Conservation (phyloP, 1,140 invertebrate species). For the Drosophila lowei region DNA sequence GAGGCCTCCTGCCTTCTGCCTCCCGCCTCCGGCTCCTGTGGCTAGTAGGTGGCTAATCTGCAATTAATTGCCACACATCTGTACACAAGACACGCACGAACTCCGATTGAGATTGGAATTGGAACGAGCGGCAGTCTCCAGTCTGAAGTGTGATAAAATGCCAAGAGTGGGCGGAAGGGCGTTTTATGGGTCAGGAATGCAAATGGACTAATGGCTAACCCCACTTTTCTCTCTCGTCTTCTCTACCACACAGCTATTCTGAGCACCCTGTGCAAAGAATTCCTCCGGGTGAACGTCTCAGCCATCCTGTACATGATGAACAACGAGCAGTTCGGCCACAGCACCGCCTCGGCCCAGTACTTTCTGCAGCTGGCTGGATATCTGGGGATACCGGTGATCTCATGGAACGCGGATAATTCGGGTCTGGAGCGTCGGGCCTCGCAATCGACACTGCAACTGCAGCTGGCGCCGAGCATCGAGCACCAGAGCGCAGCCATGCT, state of each 20-base stretch:
- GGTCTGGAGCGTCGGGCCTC: constrained; percentile 91
- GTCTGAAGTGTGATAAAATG: no score
- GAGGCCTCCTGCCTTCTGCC: not conserved
- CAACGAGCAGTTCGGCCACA: constrained; percentile 92
- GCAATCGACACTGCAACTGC: constrained; percentile 92
- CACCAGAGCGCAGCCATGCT: constrained; percentile 97
- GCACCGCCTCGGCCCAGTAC: constrained; percentile 96
- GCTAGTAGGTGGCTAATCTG: constrained; percentile 63
- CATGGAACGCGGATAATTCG: constrained; percentile 97
- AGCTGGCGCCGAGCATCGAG: constrained; percentile 95
- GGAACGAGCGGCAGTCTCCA: no score
- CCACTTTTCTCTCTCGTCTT: not conserved
- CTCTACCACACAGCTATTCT: constrained; percentile 88
- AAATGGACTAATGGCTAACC: constrained; percentile 1
- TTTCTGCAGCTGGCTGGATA: constrained; percentile 95
- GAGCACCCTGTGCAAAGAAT: constrained; percentile 93
- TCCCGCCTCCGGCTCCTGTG: not conserved
- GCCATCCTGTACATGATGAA: constrained; percentile 97
- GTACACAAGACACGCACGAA: constrained; percentile 62
- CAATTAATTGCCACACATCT: constrained; percentile 76
- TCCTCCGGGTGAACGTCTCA: constrained; percentile 93
- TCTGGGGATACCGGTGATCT: constrained; percentile 93
- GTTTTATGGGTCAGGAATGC: not conserved
- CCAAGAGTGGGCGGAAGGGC: not conserved
- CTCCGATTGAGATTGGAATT: constrained; percentile 9